Conservation (phyloP, 1,140 invertebrate species). For the Tachypleus tridentatus region DNA sequence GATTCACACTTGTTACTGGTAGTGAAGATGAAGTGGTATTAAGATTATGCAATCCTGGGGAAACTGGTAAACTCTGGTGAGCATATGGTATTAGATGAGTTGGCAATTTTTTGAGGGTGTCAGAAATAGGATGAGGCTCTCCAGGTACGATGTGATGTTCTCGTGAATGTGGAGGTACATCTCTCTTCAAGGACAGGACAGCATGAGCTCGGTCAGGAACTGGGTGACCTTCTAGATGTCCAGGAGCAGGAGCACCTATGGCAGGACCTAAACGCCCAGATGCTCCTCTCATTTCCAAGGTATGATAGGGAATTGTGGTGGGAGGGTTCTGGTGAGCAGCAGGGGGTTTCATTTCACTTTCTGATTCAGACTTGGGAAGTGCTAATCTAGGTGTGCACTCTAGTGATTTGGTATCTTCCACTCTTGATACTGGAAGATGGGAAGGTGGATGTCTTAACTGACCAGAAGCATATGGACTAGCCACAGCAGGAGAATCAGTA, state of each 20-base stretch:
- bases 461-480: conserved; percentile 44
- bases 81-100: neutral
- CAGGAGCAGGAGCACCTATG: conserved; percentile 9
- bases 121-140: conserved; percentile 12
- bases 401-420: conserved; percentile 9
- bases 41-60: neutral
- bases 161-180: conserved; percentile 17
- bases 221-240: conserved; percentile 13
- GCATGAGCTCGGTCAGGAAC: conserved; percentile 14
- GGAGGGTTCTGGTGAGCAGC: conserved; percentile 20
- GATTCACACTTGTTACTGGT: neutral
- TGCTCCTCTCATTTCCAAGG: conserved; percentile 1
- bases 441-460: conserved; percentile 4
- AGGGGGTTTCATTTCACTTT: conserved; percentile 15
- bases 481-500: conserved; percentile 57
- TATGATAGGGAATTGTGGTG: conserved; percentile 17
- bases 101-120: neutral
- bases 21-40: neutral
- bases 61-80: neutral
- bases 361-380: conserved; percentile 8
- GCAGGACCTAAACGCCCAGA: conserved; percentile 4
- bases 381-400: conserved; percentile 4
- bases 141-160: conserved; percentile 17
- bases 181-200: neutral
- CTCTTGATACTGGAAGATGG: conserved; percentile 8